Conservation (phyloP, 2,797 vertebrate species). For the Paratrypauchen microcephalus region DNA sequence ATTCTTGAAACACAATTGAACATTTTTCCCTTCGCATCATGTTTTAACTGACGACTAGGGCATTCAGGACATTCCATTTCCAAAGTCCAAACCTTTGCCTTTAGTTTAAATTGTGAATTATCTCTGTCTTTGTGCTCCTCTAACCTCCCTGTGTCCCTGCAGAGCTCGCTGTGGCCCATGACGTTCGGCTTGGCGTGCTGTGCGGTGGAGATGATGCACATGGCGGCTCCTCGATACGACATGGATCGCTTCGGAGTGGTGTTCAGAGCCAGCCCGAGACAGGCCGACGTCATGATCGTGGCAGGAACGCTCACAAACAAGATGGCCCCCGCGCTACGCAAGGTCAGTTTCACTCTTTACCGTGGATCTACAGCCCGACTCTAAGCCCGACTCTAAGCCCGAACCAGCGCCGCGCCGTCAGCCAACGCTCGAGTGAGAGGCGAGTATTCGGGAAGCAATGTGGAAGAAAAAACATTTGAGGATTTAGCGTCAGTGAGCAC, state of each 20-base stretch:
- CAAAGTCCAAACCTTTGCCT: too few species aligned
- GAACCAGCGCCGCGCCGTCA: too few species aligned
- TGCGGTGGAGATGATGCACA: slow-evolving; percentile 99
- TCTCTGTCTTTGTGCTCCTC: slow-evolving; percentile 79
- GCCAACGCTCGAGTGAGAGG: too few species aligned
- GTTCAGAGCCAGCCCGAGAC: slow-evolving; percentile 93
- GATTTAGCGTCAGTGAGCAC: too few species aligned
- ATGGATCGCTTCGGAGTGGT: slow-evolving; percentile 98
- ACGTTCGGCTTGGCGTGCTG: slow-evolving; percentile 97
- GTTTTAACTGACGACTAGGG: too few species aligned
- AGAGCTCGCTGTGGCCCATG: slow-evolving; percentile 99
- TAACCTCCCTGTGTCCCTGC: slow-evolving; percentile 4
- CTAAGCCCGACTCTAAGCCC: too few species aligned
- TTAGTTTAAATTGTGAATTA: neutral
- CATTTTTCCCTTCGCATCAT: too few species aligned
- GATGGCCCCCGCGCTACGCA: slow-evolving; percentile 94
- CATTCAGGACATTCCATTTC: too few species aligned
- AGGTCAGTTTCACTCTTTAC: slow-evolving; percentile 72
- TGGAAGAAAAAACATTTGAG: too few species aligned
- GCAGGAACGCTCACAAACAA: slow-evolving; percentile 95
- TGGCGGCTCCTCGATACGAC: slow-evolving; percentile 94
- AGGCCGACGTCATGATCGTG: slow-evolving; percentile 96
- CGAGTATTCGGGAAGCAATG: too few species aligned
- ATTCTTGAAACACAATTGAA: too few species aligned
- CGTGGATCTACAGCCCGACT: too few species aligned